Evolutionary conservation across 2,888 invertebrate genomes (phyloP).

Genomic region (Suillia variegata): DNA sequence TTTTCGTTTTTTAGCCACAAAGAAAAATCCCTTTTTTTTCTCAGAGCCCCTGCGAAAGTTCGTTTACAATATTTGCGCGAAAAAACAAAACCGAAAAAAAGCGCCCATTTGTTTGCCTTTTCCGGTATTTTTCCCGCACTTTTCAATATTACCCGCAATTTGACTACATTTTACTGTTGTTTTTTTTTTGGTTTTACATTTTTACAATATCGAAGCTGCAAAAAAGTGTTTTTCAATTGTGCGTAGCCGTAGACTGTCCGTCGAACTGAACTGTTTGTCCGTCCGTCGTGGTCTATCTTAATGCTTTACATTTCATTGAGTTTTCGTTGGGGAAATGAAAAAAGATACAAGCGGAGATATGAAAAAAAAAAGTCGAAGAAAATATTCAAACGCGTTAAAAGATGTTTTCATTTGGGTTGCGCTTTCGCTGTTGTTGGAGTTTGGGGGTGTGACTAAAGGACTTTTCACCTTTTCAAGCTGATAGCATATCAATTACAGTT

Average conservation of each 20-base stretch:
- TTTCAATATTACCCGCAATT: conserved; percentile 9
- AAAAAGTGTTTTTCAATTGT: conserved; percentile 34
- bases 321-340: conserved; percentile 34
- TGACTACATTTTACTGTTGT: neutral
- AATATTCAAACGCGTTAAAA: neutral
- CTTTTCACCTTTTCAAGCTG: conserved; percentile 27
- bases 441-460: conserved; percentile 24
- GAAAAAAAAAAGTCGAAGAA: neutral
- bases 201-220: too few relatives aligned
- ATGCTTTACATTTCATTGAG: conserved; percentile 57
- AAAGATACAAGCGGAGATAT: neutral
- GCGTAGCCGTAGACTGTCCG: conserved; percentile 24
- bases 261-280: too few relatives aligned
- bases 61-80: conserved; percentile 31
- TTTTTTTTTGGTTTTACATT: conserved; percentile 16
- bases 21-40: neutral
- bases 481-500: conserved; percentile 28
- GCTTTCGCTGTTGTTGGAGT: conserved; percentile 1
- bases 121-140: conserved; percentile 25
- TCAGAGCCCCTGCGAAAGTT: conserved; percentile 46
- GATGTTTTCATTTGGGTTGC: neutral
- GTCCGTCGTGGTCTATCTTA: conserved; percentile 49
- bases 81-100: conserved; percentile 14
- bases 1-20: neutral
- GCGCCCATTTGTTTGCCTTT: conserved; percentile 42